Percentiles rank a stretch among this genome's conserved stretches.
Conservation (phyloP, 2,797 vertebrate genomes). For the Labroides dimidiatus region DNA sequence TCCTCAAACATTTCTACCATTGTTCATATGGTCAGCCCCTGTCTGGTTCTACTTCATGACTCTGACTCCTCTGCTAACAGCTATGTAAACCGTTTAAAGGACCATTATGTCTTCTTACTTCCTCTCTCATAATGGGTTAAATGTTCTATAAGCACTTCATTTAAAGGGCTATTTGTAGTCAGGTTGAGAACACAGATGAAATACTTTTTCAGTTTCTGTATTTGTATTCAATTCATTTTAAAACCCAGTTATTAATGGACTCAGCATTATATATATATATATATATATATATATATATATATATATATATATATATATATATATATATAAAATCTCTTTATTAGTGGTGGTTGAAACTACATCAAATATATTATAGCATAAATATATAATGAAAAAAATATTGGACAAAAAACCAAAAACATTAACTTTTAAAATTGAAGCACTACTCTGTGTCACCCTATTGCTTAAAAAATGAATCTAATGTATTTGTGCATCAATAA, state of each 20-base stretch:
- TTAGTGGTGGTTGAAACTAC: conserved; percentile 4
- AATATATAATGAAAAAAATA: too few species aligned
- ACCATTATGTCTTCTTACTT: conserved; percentile 80
- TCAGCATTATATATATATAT: conserved; percentile 17
- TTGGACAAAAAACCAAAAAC: too few species aligned
- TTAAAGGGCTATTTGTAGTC: conserved; percentile 56
- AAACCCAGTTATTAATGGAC: conserved; percentile 33
- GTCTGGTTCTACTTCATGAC: conserved; percentile 67
- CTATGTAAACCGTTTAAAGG: conserved; percentile 83
- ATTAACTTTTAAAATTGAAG: conserved; percentile 9
- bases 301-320: too few species aligned
- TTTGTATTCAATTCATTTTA: conserved; percentile 23
- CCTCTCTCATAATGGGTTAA: conserved; percentile 74
- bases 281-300: too few species aligned
- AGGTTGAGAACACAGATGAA: conserved; percentile 55
- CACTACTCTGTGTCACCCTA: conserved; percentile 6
- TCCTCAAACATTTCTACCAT: conserved; percentile 74
- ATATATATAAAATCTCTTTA: too few species aligned
- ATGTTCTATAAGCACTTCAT: conserved; percentile 56
- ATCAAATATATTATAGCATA: neutral
- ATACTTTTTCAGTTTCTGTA: conserved; percentile 61
- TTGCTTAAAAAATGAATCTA: neutral
- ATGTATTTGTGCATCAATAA: conserved; percentile 16
- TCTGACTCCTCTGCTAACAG: conserved; percentile 70
- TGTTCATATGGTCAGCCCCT: conserved; percentile 64